These are phyloP conservation scores for Sebastes taczanowskii DNA, from an alignment of 2,797 vertebrate species.

Conservation along the genomic window DNA sequence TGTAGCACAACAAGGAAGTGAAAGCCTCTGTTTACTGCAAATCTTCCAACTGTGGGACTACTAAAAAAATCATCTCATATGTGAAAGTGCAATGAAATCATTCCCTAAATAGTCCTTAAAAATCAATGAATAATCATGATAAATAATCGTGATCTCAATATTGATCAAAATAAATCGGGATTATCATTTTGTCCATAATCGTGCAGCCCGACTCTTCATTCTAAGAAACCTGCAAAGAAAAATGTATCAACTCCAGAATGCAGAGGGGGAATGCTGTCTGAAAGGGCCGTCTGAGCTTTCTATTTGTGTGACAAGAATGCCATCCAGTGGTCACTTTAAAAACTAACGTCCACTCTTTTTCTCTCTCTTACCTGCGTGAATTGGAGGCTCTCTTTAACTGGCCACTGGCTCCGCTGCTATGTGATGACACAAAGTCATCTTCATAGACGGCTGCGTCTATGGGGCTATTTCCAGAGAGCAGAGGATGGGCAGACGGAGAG, in stretches of 20 bases:
- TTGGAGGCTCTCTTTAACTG: conserved; percentile 78
- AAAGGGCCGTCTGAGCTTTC: not conserved
- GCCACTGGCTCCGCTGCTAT: conserved; percentile 82
- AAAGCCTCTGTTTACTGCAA: too few relatives aligned
- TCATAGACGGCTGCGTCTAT: conserved; percentile 84
- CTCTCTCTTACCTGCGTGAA: conserved; percentile 83
- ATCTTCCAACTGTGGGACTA: too few relatives aligned
- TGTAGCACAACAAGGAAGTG: not conserved
- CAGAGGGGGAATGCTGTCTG: not conserved
- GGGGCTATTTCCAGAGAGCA: conserved; percentile 58
- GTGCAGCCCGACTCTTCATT: not conserved
- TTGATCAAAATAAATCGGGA: not conserved
- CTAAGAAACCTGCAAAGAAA: not conserved
- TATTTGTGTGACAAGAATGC: conserved; percentile 45
- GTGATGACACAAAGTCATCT: conserved; percentile 90
- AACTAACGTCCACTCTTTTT: not conserved
- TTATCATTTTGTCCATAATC: not conserved
- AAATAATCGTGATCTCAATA: not conserved
- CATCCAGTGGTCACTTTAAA: conserved; percentile 63
- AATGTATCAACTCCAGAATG: not conserved
- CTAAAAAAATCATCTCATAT: too few relatives aligned
- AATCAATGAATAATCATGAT: not conserved
- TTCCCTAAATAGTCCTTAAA: too few relatives aligned
- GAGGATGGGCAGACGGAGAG: conserved; percentile 67
- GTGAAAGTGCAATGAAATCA: too few relatives aligned